Base-by-base conservation (phyloP, 2,888 invertebrate species). In the Bombylius discolor region DNA sequence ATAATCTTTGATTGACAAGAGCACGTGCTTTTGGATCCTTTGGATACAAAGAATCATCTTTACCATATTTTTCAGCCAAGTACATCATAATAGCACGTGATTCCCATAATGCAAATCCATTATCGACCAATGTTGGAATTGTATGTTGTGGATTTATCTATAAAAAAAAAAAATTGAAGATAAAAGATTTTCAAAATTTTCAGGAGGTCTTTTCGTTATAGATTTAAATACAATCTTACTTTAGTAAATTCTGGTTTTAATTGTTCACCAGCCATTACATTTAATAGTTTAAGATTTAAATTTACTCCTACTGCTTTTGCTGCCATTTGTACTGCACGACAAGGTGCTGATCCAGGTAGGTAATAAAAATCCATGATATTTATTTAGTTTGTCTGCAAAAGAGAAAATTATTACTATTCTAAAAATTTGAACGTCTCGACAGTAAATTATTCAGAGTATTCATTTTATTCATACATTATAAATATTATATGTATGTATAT, bases 111-210 rank as follows among this genome's bases (percentile, higher is more conserved):
- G 80, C 73, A 67, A 90, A 84, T 1, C 88, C 91, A 65, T 87
- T 83, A 74, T 93, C 93, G 60, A 86, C 83, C 56, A 93, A 71
- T 0, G 89, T 89, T 9, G 93, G 93, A 59, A 93, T 80, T 45
- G 84, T 83, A 71, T 91, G 91, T 73, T 90, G 89, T 1, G 89
- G 89, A 70, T 89, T 90, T 48, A 89, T 72, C 87, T 88, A 50
- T 6, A 59, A 59, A 47, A 44, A 33, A 11, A 23, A 23, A 23
- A 23, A 23, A 23, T 2, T 23, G 3, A 23, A 3, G 23, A 23
- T 23, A 23, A 23, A 23, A 23, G 23, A 23, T 23, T 23, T 23
- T 23, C 23, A 23, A 23, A 23, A 23, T 23, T 23, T 2, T 3
- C 3, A 3, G 23, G 3, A 23, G 23, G 23, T 23, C 1, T 23